Evolutionary conservation across 2,888 invertebrate species (phyloP).

Genomic region (Zygogramma bicolorata): DNA sequence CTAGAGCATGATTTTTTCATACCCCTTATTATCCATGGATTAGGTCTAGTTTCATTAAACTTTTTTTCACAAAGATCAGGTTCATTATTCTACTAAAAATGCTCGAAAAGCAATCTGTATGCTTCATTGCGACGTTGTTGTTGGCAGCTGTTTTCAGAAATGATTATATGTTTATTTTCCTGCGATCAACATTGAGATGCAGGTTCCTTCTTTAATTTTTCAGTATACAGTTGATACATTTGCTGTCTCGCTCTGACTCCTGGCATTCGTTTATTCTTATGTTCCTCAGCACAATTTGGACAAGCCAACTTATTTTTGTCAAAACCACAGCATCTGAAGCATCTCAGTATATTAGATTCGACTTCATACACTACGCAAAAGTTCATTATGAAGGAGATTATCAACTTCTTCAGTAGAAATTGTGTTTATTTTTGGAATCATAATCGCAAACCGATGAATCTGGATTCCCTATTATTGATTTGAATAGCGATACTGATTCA

Average conservation of each 20-base stretch:
- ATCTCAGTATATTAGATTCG: constrained; percentile 4
- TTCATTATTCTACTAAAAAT: background rate
- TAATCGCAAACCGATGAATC: no score
- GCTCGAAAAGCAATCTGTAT: background rate
- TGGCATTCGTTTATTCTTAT: constrained; percentile 10
- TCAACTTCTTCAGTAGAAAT: no score
- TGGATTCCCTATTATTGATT: no score
- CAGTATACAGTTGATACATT: constrained; percentile 16
- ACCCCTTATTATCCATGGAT: background rate
- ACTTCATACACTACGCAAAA: constrained; percentile 17
- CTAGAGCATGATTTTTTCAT: background rate
- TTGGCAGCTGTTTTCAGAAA: constrained; percentile 6
- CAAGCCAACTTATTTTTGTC: constrained; percentile 13
- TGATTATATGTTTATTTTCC: constrained; percentile 1
- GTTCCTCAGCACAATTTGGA: constrained; percentile 12
- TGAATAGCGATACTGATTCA: no score
- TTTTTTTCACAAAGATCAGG: constrained; percentile 6
- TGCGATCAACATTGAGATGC: constrained; percentile 5
- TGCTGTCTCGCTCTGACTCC: constrained; percentile 2
- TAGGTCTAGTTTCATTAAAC: constrained; percentile 1
- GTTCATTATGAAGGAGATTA: background rate
- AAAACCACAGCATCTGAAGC: constrained; percentile 11
- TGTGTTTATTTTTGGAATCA: no score
- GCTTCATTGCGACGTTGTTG: constrained; percentile 11
- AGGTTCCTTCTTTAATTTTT: constrained; percentile 14